phyloP scores from a whole-genome alignment of 2,888 invertebrate species.

The Coleophora deauratella region DNA sequence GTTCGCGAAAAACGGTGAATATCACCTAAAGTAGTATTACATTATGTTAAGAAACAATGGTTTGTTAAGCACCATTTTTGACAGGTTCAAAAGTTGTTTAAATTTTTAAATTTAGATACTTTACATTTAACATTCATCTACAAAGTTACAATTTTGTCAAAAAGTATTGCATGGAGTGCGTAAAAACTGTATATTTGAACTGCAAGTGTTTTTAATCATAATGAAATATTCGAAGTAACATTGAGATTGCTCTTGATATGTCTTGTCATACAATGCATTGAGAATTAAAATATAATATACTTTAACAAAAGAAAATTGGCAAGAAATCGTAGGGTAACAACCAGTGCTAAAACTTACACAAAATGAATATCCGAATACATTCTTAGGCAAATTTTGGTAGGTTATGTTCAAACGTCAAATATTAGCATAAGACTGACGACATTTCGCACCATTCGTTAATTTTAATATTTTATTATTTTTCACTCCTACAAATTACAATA shows the following conservation, averaged over 20 bases:
- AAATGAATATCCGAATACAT: slow-evolving; percentile 55
- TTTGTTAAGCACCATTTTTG: no score
- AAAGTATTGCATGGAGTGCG: slow-evolving; percentile 17
- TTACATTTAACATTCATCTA: slow-evolving; percentile 25
- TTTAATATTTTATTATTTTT: slow-evolving; percentile 31
- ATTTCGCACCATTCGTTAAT: slow-evolving; percentile 69
- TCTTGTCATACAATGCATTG: slow-evolving; percentile 47
- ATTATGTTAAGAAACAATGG: no score
- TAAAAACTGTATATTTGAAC: slow-evolving; percentile 6
- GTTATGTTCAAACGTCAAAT: slow-evolving; percentile 45
- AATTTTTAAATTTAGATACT: slow-evolving; percentile 2
- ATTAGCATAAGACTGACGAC: slow-evolving; percentile 61
- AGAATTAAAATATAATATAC: slow-evolving; percentile 25
- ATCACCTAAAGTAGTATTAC: no score
- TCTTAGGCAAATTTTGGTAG: slow-evolving; percentile 57
- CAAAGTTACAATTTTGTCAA: slow-evolving; percentile 34
- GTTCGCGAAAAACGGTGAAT: no score
- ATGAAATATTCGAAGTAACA: slow-evolving; percentile 18
- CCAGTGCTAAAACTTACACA: slow-evolving; percentile 47
- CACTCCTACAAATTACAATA: slow-evolving; percentile 64
- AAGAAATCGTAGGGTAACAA: slow-evolving; percentile 50
- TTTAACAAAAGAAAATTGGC: slow-evolving; percentile 35
- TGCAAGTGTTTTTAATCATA: no score
- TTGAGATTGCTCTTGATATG: slow-evolving; percentile 62
- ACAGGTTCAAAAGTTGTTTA: no score